A percentile compares a stretch with the other conserved stretches of the same genome.
phyloP scores from a whole-genome alignment of 1,140 invertebrate species.

The Trachymyrmex septentrionalis region DNA sequence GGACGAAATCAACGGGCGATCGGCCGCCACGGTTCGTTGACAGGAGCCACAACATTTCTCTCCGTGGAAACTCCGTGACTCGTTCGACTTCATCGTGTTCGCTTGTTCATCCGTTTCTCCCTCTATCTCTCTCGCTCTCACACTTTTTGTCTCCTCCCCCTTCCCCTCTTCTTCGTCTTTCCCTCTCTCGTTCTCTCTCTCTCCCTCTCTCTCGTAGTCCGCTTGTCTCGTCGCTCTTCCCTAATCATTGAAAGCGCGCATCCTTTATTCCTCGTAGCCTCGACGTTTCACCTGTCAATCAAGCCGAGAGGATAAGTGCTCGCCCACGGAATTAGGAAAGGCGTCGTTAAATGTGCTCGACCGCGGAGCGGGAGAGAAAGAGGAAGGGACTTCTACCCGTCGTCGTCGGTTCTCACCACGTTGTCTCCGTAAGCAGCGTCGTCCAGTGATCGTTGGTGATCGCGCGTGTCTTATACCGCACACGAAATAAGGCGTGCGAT shows the following conservation, averaged over 20 bases:
- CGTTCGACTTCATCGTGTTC: neutral
- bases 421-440: conserved; percentile 29
- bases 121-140: neutral
- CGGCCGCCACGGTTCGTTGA: conserved; percentile 21
- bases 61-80: neutral
- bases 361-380: conserved; percentile 19
- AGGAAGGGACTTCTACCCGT: conserved; percentile 16
- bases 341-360: conserved; percentile 66
- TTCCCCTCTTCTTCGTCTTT: neutral
- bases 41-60: conserved; percentile 3
- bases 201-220: neutral
- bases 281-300: neutral
- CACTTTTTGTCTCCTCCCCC: neutral
- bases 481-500: conserved; percentile 8
- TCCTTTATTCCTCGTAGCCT: conserved; percentile 14
- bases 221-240: conserved; percentile 26
- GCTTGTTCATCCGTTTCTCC: neutral
- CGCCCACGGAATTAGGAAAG: neutral
- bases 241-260: conserved; percentile 32
- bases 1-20: neutral
- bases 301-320: neutral
- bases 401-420: neutral
- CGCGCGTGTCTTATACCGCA: neutral
- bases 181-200: neutral
- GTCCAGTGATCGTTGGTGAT: conserved; percentile 64